Evolutionary conservation across 2,113 vertebrate genomes (phyloP).

Genomic region (Diglossa brunneiventris): DNA sequence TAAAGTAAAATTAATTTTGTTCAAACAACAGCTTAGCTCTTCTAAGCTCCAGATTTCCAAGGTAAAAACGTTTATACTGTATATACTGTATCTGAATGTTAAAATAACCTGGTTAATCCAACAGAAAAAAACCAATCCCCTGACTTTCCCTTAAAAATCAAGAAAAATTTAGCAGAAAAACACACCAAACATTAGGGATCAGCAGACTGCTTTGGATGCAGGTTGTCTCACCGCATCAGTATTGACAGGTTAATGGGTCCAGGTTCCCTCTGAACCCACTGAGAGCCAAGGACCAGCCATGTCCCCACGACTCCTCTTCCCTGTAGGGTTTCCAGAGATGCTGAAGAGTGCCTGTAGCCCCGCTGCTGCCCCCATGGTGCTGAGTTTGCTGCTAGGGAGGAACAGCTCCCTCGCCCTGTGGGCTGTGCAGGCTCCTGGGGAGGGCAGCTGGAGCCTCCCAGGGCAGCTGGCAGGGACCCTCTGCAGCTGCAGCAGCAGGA

Average conservation of each 20-base stretch:
- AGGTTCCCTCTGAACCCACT: neutral
- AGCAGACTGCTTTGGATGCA: neutral
- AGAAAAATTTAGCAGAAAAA: neutral
- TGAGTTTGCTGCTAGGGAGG: neutral
- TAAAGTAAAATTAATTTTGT: neutral
- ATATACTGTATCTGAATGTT: neutral
- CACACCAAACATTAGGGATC: neutral
- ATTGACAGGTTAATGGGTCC: neutral
- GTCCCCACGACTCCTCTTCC: neutral
- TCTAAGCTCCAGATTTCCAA: neutral
- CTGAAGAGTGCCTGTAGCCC: neutral
- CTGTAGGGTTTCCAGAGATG: neutral
- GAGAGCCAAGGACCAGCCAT: neutral
- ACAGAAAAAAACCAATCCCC: neutral
- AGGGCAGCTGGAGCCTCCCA: neutral
- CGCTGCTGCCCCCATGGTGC: fast-evolving
- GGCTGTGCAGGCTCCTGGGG: fast-evolving
- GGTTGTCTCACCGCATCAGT: neutral
- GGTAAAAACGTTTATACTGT: neutral
- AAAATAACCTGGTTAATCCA: neutral
- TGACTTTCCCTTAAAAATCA: neutral
- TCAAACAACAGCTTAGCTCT: neutral
- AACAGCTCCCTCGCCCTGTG: fast-evolving
- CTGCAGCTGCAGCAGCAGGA: conserved; percentile 42
- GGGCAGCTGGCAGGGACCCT: neutral